Evolutionary conservation across 2,113 vertebrate genomes (phyloP).

Genomic region (Hippolais icterina): DNA sequence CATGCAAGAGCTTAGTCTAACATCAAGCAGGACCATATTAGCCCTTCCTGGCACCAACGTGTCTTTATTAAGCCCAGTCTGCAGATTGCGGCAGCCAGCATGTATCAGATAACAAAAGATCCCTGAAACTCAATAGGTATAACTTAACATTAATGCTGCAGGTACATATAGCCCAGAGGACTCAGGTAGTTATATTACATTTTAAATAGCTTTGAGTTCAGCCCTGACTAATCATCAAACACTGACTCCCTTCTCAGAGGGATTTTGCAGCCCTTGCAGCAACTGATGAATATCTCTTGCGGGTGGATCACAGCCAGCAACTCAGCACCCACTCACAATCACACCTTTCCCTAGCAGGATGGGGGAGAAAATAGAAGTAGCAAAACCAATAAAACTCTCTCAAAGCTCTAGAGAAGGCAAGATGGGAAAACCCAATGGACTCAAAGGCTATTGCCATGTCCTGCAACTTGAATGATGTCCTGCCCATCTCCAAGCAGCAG

Average conservation of each 20-base stretch:
- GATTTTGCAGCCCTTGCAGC: background rate
- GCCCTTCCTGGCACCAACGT: background rate
- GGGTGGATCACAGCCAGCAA: background rate
- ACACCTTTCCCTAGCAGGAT: background rate
- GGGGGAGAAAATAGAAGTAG: rapidly evolving
- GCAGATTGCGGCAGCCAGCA: background rate
- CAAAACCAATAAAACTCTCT: background rate
- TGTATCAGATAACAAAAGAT: background rate
- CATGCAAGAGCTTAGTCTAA: background rate
- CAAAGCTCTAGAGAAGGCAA: background rate
- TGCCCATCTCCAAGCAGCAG: background rate
- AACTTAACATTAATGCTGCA: background rate
- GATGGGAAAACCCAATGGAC: background rate
- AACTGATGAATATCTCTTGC: background rate
- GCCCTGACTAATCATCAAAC: background rate
- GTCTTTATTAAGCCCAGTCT: background rate
- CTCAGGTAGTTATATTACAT: background rate
- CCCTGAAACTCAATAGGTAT: background rate
- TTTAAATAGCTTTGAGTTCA: background rate
- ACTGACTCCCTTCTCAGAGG: background rate
- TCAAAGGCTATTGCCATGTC: background rate
- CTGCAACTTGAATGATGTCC: background rate
- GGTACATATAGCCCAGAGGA: background rate
- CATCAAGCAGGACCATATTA: background rate
- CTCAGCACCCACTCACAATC: background rate